phyloP scores from a whole-genome alignment of 2,797 vertebrate species.

The Serranus cabrilla region DNA sequence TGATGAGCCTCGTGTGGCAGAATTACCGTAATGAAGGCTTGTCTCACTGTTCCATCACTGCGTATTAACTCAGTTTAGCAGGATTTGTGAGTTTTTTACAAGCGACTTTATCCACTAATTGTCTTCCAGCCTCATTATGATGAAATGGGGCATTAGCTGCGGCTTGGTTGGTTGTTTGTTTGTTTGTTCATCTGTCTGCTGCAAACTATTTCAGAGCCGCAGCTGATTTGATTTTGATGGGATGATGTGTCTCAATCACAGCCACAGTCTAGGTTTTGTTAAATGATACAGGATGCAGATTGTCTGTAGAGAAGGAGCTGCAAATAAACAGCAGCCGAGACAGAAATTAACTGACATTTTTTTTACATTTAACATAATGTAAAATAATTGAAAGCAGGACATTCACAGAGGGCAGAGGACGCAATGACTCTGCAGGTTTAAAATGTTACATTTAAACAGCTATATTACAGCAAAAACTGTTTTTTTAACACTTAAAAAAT shows the following conservation, averaged over 20 bases:
- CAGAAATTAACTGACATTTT: too few relatives aligned
- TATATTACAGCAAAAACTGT: not conserved
- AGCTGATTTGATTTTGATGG: constrained; percentile 15
- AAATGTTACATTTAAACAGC: not conserved
- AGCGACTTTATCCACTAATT: constrained; percentile 13
- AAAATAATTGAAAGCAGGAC: too few relatives aligned
- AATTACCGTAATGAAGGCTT: constrained; percentile 12
- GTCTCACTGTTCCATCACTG: not conserved
- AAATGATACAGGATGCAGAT: not conserved
- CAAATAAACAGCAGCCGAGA: too few relatives aligned
- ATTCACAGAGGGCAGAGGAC: not conserved
- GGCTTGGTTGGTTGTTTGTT: not conserved
- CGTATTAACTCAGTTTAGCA: constrained; percentile 4
- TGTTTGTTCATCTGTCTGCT: constrained; percentile 3
- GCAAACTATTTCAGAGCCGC: not conserved
- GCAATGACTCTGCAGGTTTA: not conserved
- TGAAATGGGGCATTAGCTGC: not conserved
- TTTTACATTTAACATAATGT: not conserved
- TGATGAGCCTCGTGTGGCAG: not conserved
- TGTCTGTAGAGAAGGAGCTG: not conserved
- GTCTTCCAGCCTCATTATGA: constrained; percentile 8
- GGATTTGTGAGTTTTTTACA: constrained; percentile 8
- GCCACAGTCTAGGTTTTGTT: not conserved
- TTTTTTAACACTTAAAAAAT: not conserved
- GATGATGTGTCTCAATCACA: not conserved